phyloP scores from a whole-genome alignment of 2,113 vertebrate genomes.

The pig (Sus scrofa) region T2T-Sscrofa CM000812.6:278147001-278147500 shows the following conservation, averaged over 20 bases:
- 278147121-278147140: background rate
- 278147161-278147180: constrained; percentile 1
- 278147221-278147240: background rate
- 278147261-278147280: background rate
- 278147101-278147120: background rate
- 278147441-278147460: background rate
- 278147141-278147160: background rate
- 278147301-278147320: background rate
- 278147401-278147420: background rate
- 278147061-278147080: background rate
- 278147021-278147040: background rate
- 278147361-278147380: background rate
- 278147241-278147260: background rate
- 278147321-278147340: background rate
- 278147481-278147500: background rate
- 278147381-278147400: background rate
- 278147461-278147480: background rate
- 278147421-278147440: constrained; percentile 56
- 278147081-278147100: background rate
- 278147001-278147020: background rate
- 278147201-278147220: background rate
- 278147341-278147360: background rate
- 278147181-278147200: background rate
- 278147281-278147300: too few species aligned
- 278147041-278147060: background rate